Evolutionary conservation across 2,888 invertebrate genomes (phyloP).

Genomic region (Ceratothoa steindachneri): DNA sequence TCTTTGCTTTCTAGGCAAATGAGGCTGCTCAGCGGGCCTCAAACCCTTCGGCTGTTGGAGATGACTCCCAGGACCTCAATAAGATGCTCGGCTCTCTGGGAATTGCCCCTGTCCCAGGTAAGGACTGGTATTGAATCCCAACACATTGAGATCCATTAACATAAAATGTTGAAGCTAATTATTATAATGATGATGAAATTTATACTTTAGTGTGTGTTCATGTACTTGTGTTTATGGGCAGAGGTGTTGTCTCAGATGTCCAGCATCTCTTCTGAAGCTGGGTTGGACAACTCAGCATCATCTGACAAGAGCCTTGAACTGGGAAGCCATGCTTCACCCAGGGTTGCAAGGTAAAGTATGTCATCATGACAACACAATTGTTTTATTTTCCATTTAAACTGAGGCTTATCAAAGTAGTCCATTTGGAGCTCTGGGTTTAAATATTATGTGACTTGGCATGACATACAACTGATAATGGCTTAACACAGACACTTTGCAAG

Average conservation of each 20-base stretch:
- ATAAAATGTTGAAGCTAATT: too few relatives aligned
- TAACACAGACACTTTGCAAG: too few relatives aligned
- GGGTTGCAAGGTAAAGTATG: conserved; percentile 26
- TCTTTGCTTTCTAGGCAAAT: not conserved
- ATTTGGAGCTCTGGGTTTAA: too few relatives aligned
- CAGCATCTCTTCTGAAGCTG: conserved; percentile 43
- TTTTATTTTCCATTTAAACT: not conserved
- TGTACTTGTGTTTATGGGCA: too few relatives aligned
- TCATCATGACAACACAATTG: not conserved
- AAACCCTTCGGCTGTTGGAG: conserved; percentile 12
- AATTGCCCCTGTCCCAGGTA: conserved; percentile 75
- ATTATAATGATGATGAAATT: too few relatives aligned
- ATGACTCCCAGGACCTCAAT: conserved; percentile 63
- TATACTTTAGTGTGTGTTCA: too few relatives aligned
- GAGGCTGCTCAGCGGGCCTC: conserved; percentile 19
- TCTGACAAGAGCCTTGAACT: conserved; percentile 36
- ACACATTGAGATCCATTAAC: too few relatives aligned
- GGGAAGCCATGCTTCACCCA: conserved; percentile 28
- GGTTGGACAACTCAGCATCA: conserved; percentile 24
- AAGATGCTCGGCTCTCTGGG: conserved; percentile 81
- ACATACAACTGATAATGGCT: too few relatives aligned
- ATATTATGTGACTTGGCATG: too few relatives aligned
- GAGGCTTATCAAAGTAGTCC: too few relatives aligned
- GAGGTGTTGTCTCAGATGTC: conserved; percentile 41
- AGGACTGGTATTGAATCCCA: not conserved